These are phyloP conservation scores for Chiloscyllium plagiosum DNA, from an alignment of 2,113 vertebrate genomes.

Conservation along the genomic window DNA sequence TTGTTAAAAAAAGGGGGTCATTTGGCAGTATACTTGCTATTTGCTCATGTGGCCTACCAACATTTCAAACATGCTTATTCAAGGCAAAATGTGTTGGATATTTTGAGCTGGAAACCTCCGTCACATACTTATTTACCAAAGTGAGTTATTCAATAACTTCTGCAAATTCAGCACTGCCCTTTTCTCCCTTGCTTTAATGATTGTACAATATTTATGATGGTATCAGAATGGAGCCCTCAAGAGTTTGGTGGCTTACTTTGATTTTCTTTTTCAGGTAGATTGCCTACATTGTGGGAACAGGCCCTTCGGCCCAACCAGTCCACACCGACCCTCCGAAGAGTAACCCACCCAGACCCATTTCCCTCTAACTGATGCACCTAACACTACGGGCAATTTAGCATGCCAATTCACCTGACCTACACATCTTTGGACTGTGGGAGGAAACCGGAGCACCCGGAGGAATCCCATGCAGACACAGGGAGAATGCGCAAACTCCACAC, in stretches of 20 bases:
- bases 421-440: no score
- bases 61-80: background rate
- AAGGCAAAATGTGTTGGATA: background rate
- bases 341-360: no score
- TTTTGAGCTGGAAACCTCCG: background rate
- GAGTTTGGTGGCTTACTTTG: background rate
- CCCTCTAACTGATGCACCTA: no score
- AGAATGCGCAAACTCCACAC: no score
- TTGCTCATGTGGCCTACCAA: background rate
- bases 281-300: no score
- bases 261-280: background rate
- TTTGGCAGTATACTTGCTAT: background rate
- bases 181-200: background rate
- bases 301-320: no score
- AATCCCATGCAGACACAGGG: no score
- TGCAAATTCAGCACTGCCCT: background rate
- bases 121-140: background rate
- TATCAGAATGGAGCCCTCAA: background rate
- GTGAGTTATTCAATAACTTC: background rate
- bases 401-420: no score
- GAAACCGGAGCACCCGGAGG: no score
- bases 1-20: background rate
- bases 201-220: background rate
- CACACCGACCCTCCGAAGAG: no score
- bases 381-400: no score